Percentiles rank a stretch among this genome's conserved stretches.
Evolutionary conservation across 53 echinoderm and acorn worm species (phyloP).

Genomic region (Crossaster papposus): DNA sequence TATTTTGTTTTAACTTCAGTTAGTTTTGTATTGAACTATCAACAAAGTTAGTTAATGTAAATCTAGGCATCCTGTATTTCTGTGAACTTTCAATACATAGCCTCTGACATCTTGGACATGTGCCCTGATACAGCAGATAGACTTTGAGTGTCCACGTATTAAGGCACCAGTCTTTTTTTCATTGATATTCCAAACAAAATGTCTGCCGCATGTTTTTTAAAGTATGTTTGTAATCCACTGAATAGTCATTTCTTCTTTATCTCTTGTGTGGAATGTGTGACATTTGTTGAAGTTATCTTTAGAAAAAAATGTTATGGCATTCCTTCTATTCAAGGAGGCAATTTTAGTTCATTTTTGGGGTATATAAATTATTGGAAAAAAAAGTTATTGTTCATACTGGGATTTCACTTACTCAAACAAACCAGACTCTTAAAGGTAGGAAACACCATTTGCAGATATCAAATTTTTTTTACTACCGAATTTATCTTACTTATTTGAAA

Average conservation of each 20-base stretch:
- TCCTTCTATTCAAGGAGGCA: background rate
- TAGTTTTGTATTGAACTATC: background rate
- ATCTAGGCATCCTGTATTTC: background rate
- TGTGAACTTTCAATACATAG: background rate
- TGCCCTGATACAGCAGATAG: background rate
- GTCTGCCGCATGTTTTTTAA: background rate
- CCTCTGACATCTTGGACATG: conserved; percentile 12
- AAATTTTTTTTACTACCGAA: too few relatives aligned
- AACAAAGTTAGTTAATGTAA: background rate
- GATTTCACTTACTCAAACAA: too few relatives aligned
- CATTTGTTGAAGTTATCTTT: background rate
- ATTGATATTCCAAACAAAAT: background rate
- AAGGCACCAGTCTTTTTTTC: conserved; percentile 30
- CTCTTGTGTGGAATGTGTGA: background rate
- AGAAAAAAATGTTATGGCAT: too few relatives aligned
- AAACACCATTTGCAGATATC: too few relatives aligned
- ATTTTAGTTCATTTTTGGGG: too few relatives aligned
- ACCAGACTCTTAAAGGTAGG: too few relatives aligned
- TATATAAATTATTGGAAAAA: too few relatives aligned
- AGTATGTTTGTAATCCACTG: background rate
- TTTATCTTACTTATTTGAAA: too few relatives aligned
- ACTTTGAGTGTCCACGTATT: background rate
- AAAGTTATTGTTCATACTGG: too few relatives aligned
- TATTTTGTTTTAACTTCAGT: background rate
- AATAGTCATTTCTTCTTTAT: background rate